Percentiles rank a stretch among this genome's conserved stretches.
Evolutionary conservation across 2,888 invertebrate genomes (phyloP).

Genomic region (Alsophila aescularia): DNA sequence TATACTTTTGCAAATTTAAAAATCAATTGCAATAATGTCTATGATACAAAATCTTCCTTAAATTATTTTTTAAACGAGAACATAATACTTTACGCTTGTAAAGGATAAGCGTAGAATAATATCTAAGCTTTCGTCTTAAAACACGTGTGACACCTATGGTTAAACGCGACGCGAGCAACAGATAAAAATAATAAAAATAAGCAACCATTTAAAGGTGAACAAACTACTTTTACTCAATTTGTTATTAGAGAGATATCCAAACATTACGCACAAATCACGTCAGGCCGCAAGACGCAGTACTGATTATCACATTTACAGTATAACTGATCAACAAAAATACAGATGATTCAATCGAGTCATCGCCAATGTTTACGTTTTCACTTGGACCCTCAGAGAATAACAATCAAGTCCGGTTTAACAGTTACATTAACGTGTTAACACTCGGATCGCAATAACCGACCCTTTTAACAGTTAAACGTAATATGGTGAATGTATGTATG

Average conservation of each 20-base stretch:
- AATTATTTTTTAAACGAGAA: too few species aligned
- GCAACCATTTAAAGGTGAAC: too few species aligned
- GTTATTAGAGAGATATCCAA: not conserved
- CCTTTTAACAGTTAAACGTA: slow-evolving; percentile 29
- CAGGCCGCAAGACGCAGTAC: not conserved
- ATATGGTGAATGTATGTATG: slow-evolving; percentile 3
- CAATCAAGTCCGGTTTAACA: slow-evolving; percentile 24
- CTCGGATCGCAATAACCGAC: slow-evolving; percentile 16
- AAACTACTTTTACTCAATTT: too few species aligned
- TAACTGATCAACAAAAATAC: slow-evolving; percentile 4
- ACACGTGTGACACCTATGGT: too few species aligned
- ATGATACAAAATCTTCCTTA: too few species aligned
- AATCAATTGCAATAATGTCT: not conserved
- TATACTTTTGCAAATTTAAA: not conserved
- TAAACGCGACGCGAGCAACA: too few species aligned
- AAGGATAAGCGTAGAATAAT: too few species aligned
- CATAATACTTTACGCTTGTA: too few species aligned
- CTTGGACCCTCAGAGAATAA: slow-evolving; percentile 22
- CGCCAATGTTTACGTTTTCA: slow-evolving; percentile 22
- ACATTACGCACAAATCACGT: not conserved
- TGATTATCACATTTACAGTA: slow-evolving; percentile 2
- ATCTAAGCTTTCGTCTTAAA: too few species aligned
- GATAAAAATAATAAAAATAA: too few species aligned
- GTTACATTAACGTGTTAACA: slow-evolving; percentile 24
- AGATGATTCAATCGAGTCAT: slow-evolving; percentile 21